Conservation (phyloP, 2,888 invertebrate genomes). For the Gari tellinella region DNA sequence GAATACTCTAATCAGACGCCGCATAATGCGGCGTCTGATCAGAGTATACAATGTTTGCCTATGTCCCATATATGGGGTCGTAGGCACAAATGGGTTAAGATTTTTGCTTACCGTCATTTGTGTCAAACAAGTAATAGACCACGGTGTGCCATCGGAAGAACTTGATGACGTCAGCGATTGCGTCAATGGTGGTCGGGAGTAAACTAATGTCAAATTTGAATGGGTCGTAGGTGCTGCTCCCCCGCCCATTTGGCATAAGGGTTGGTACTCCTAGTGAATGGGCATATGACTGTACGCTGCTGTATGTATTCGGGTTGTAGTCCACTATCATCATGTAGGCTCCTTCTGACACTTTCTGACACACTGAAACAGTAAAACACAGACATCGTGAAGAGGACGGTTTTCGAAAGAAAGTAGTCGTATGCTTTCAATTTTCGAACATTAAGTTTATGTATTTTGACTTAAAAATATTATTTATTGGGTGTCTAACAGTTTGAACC, state of each 20-base stretch:
- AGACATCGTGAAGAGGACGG: too few relatives aligned
- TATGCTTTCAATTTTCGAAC: too few relatives aligned
- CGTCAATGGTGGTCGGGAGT: constrained; percentile 97
- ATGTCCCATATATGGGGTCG: too few relatives aligned
- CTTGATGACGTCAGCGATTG: constrained; percentile 96
- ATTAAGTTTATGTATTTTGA: too few relatives aligned
- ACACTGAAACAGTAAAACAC: constrained; percentile 69
- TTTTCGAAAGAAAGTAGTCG: too few relatives aligned
- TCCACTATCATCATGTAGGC: constrained; percentile 77
- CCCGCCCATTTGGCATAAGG: constrained; percentile 71
- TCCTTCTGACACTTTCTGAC: constrained; percentile 72
- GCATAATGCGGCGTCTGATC: too few relatives aligned
- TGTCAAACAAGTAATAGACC: constrained; percentile 95
- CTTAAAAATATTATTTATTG: too few relatives aligned
- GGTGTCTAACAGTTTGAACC: too few relatives aligned
- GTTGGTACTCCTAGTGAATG: constrained; percentile 78
- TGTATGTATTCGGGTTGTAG: constrained; percentile 70
- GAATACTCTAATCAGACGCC: too few relatives aligned
- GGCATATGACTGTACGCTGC: constrained; percentile 79
- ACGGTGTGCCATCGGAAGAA: constrained; percentile 95
- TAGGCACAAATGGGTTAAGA: too few relatives aligned
- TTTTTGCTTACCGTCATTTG: constrained; percentile 91
- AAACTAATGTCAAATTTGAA: constrained; percentile 86
- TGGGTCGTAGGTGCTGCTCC: constrained; percentile 65
- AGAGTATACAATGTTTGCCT: too few relatives aligned